A percentile compares a stretch with the other conserved stretches of the same genome.
Evolutionary conservation across 2,888 invertebrate species (phyloP).

Genomic region (Caenorhabditis angaria): DNA sequence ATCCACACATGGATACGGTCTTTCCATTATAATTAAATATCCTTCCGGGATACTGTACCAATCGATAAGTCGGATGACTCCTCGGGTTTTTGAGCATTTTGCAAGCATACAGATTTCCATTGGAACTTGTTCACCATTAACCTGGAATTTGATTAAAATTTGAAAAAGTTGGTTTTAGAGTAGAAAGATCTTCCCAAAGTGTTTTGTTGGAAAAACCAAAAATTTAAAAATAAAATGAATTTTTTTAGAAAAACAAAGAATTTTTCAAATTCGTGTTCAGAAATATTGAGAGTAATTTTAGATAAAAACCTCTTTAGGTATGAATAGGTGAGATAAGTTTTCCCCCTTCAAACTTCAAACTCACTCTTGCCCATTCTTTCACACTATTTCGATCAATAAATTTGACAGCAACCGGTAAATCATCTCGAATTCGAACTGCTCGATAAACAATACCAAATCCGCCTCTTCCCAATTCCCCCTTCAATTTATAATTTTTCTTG

Average conservation of each 20-base stretch:
- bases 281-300: too few species aligned
- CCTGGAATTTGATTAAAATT: conserved; percentile 44
- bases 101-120: conserved; percentile 70
- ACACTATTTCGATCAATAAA: conserved; percentile 68
- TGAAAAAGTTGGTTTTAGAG: background rate
- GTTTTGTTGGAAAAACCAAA: background rate
- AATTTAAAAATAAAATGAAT: background rate
- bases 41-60: conserved; percentile 71
- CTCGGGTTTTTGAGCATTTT: conserved; percentile 59
- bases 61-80: conserved; percentile 66
- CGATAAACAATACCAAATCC: conserved; percentile 59
- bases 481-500: conserved; percentile 66
- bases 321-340: background rate
- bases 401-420: conserved; percentile 67
- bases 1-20: conserved; percentile 67
- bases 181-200: background rate
- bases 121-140: conserved; percentile 69
- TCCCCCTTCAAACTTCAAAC: background rate
- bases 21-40: conserved; percentile 70
- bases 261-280: too few species aligned
- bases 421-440: conserved; percentile 58
- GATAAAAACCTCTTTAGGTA: too few species aligned
- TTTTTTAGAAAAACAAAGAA: background rate
- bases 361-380: conserved; percentile 62
- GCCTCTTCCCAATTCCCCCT: conserved; percentile 66